Percentiles rank a stretch among this genome's conserved stretches.
phyloP scores from a whole-genome alignment of 2,113 vertebrate genomes.

The Rhinoderma darwinii region DNA sequence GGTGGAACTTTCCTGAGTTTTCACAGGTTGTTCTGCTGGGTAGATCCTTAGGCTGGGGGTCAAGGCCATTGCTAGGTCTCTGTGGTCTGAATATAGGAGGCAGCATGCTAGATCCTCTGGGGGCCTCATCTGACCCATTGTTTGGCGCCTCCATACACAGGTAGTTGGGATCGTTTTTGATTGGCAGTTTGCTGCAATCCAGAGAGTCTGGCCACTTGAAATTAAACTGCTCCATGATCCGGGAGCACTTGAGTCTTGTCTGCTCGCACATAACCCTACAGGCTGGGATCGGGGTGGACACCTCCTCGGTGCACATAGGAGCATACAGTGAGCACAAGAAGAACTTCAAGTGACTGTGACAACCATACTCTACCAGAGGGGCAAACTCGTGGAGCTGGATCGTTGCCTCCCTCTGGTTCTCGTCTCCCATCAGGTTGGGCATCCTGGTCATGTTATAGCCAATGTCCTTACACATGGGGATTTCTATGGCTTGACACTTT shows the following conservation, averaged over 20 bases:
- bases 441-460: constrained; percentile 97
- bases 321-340: constrained; percentile 96
- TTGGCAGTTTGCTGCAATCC: constrained; percentile 91
- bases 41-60: constrained; percentile 75
- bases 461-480: constrained; percentile 95
- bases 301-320: constrained; percentile 98
- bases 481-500: constrained; percentile 89
- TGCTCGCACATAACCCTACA: constrained; percentile 97
- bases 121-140: constrained; percentile 87
- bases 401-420: constrained; percentile 86
- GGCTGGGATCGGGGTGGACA: constrained; percentile 94
- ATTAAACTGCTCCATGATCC: constrained; percentile 93
- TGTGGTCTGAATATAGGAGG: constrained; percentile 86
- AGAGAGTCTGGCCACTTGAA: constrained; percentile 94
- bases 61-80: constrained; percentile 78
- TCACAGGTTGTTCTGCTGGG: constrained; percentile 77
- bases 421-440: constrained; percentile 91
- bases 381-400: constrained; percentile 92
- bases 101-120: constrained; percentile 84
- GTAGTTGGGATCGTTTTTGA: constrained; percentile 94
- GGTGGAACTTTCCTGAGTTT: constrained; percentile 94
- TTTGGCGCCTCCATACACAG: constrained; percentile 98
- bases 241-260: constrained; percentile 90
- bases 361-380: constrained; percentile 87
- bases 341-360: constrained; percentile 91